Evolutionary conservation across 1,140 invertebrate genomes (phyloP).

Genomic region (Drosophila bifasciata): DNA sequence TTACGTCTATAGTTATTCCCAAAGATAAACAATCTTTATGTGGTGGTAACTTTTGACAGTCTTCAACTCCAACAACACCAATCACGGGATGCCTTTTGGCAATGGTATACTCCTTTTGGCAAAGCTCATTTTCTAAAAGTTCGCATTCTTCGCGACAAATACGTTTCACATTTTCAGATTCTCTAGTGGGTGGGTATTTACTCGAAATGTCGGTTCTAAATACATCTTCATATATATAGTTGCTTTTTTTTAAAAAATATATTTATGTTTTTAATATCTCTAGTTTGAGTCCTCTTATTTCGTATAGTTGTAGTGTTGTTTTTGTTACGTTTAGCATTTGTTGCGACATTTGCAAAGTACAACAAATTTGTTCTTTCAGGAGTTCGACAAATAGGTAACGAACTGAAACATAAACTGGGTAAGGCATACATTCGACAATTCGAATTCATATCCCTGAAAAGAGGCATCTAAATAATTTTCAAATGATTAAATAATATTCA

Average conservation of each 20-base stretch:
- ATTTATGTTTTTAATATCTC: conserved; percentile 53
- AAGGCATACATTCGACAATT: conserved; percentile 91
- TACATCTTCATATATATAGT: conserved; percentile 65
- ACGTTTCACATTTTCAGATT: conserved; percentile 87
- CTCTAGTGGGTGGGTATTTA: conserved; percentile 84
- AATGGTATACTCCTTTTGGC: conserved; percentile 94
- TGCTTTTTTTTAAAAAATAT: conserved; percentile 71
- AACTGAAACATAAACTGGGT: conserved; percentile 95
- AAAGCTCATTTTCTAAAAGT: conserved; percentile 94
- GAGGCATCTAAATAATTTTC: not conserved
- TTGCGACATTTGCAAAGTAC: conserved; percentile 84
- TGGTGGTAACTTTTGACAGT: conserved; percentile 93
- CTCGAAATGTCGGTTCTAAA: conserved; percentile 76
- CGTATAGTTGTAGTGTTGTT: conserved; percentile 31
- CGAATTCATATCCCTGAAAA: conserved; percentile 88
- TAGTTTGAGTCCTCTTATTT: conserved; percentile 59
- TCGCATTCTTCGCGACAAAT: conserved; percentile 96
- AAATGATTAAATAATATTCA: not conserved
- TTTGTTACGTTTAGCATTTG: conserved; percentile 50
- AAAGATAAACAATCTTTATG: conserved; percentile 93
- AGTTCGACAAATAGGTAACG: conserved; percentile 94
- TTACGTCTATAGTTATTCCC: conserved; percentile 89
- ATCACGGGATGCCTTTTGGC: conserved; percentile 96
- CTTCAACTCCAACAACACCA: conserved; percentile 91
- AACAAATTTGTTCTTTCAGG: conserved; percentile 87